Evolutionary conservation across 2,888 invertebrate species (phyloP).

Genomic region (Latheticus oryzae): DNA sequence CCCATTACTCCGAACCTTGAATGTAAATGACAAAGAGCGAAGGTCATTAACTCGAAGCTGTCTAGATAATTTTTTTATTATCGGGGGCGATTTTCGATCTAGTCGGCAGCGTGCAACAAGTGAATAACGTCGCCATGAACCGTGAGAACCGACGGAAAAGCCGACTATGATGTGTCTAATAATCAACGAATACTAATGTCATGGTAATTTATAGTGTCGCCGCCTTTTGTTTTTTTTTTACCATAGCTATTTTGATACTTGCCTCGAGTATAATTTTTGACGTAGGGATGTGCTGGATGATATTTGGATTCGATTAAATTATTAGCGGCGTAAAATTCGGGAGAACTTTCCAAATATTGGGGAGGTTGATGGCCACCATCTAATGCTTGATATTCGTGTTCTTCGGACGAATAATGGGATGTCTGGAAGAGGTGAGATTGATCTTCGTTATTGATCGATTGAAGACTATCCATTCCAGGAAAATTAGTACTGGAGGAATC

Average conservation of each 20-base stretch:
- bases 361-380: slow-evolving; percentile 69
- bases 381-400: slow-evolving; percentile 70
- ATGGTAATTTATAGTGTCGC: too few species aligned
- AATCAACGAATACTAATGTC: slow-evolving; percentile 19
- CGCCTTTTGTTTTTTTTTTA: too few species aligned
- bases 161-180: slow-evolving; percentile 6
- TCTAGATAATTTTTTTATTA: slow-evolving; percentile 11
- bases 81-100: slow-evolving; percentile 20
- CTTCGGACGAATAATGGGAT: slow-evolving; percentile 69
- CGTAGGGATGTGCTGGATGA: slow-evolving; percentile 72
- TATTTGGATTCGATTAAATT: slow-evolving; percentile 73
- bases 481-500: slow-evolving; percentile 70
- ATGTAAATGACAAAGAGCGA: slow-evolving; percentile 41
- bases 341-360: slow-evolving; percentile 75
- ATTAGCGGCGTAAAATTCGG: slow-evolving; percentile 79
- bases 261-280: slow-evolving; percentile 80
- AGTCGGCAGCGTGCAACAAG: slow-evolving; percentile 5
- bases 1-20: slow-evolving; percentile 44
- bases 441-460: slow-evolving; percentile 66
- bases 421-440: slow-evolving; percentile 54
- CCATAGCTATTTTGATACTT: too few species aligned
- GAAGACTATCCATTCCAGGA: slow-evolving; percentile 62
- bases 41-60: slow-evolving; percentile 43
- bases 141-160: slow-evolving; percentile 11
- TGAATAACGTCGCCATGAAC: slow-evolving; percentile 2